phyloP scores from a whole-genome alignment of 1,140 invertebrate species.

The Cyrtorhinus lividipennis region DNA sequence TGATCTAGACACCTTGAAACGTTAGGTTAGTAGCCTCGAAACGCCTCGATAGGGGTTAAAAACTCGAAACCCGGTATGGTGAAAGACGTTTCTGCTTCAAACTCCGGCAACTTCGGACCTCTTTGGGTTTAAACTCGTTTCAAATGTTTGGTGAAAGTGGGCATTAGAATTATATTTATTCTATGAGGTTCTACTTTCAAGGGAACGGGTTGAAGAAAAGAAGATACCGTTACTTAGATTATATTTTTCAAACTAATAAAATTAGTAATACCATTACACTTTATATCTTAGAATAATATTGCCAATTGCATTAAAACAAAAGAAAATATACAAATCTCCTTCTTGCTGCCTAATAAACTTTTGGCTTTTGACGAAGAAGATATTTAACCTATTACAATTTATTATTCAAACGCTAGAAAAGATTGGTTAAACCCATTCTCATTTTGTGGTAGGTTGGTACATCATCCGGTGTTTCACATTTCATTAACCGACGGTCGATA shows the following conservation, averaged over 20 bases:
- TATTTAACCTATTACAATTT: neutral
- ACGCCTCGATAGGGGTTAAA: too few species aligned
- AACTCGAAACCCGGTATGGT: too few species aligned
- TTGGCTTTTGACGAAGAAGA: neutral
- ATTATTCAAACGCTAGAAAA: neutral
- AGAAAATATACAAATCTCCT: neutral
- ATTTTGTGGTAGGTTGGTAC: neutral
- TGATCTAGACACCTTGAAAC: too few species aligned
- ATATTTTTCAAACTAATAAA: neutral
- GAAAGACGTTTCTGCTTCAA: too few species aligned
- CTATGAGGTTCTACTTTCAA: too few species aligned
- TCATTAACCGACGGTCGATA: neutral
- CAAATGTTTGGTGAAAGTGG: too few species aligned
- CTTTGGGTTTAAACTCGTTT: too few species aligned
- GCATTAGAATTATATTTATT: too few species aligned
- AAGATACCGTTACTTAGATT: neutral
- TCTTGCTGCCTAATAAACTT: neutral
- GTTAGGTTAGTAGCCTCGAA: too few species aligned
- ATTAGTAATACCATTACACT: neutral
- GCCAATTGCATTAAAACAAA: neutral
- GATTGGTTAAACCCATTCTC: neutral
- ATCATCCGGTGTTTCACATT: too few species aligned
- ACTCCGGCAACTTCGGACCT: too few species aligned
- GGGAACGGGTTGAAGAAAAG: too few species aligned
- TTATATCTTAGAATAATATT: neutral